phyloP scores from a whole-genome alignment of 2,797 vertebrate species.

The Myotis planiceps region DNA sequence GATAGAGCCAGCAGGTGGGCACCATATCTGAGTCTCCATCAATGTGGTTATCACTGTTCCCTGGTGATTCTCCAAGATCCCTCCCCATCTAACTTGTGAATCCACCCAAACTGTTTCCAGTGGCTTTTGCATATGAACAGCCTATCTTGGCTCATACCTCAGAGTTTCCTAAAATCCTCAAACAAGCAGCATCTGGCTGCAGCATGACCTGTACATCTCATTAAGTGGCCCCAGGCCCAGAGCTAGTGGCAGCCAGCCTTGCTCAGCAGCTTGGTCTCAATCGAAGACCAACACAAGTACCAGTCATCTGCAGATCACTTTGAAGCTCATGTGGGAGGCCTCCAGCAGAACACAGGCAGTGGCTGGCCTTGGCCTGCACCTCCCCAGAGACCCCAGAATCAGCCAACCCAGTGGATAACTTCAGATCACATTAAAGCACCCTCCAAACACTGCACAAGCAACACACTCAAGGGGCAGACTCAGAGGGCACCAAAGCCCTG shows the following conservation, averaged over 20 bases:
- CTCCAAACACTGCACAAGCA: neutral
- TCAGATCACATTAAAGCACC: neutral
- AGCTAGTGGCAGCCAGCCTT: neutral
- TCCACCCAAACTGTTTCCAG: neutral
- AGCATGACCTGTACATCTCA: neutral
- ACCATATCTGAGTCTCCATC: neutral
- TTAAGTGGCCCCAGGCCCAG: neutral
- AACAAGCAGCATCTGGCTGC: neutral
- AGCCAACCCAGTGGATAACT: neutral
- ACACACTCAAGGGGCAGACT: neutral
- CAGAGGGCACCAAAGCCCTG: neutral
- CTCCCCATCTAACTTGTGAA: neutral
- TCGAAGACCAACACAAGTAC: neutral
- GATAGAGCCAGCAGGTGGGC: neutral
- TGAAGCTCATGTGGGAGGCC: neutral
- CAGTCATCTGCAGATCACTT: neutral
- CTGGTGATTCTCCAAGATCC: neutral
- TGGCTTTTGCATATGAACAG: neutral
- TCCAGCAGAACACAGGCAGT: neutral
- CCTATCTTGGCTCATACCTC: neutral
- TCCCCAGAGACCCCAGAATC: neutral
- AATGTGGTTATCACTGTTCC: neutral
- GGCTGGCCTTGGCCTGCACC: neutral
- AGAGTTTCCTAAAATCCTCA: neutral
- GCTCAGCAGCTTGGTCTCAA: neutral